These are phyloP conservation scores for Baryphthengus martii DNA, from an alignment of 2,113 vertebrate species.

Conservation along the genomic window DNA sequence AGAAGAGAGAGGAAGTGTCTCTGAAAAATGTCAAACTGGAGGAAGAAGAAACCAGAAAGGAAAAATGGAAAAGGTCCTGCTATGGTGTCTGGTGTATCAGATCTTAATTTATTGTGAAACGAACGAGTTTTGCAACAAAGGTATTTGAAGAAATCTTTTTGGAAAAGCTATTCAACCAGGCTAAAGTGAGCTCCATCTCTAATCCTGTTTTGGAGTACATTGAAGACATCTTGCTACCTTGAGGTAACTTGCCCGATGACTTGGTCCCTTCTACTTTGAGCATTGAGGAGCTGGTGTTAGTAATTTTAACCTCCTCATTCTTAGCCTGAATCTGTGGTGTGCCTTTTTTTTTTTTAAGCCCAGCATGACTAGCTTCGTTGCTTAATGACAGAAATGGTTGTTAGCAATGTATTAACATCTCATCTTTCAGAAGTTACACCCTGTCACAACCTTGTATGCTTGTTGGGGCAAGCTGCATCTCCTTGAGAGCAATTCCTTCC, in stretches of 20 bases:
- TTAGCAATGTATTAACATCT: not conserved
- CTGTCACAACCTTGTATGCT: not conserved
- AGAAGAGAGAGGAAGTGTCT: not conserved
- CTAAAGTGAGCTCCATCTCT: not conserved
- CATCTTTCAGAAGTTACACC: not conserved
- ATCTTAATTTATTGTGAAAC: not conserved
- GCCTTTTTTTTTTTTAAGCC: not conserved
- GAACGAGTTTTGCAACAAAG: not conserved
- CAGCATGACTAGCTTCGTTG: not conserved
- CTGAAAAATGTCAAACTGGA: not conserved
- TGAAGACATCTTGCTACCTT: not conserved
- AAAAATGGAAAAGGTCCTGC: not conserved
- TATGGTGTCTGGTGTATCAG: rapidly evolving
- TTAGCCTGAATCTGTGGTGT: not conserved
- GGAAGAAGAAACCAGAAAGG: not conserved
- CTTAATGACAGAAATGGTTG: not conserved
- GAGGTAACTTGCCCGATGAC: not conserved
- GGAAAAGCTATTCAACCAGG: not conserved
- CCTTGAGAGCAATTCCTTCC: not conserved
- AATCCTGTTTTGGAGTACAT: not conserved
- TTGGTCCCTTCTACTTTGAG: not conserved
- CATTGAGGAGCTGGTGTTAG: not conserved
- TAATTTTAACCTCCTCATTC: not conserved
- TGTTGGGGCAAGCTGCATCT: not conserved
- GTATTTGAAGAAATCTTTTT: not conserved